Evolutionary conservation across 2,888 invertebrate genomes (phyloP), one percentile per base, ranked within the genome.

Genomic region (Strigamia maritima): DNA sequence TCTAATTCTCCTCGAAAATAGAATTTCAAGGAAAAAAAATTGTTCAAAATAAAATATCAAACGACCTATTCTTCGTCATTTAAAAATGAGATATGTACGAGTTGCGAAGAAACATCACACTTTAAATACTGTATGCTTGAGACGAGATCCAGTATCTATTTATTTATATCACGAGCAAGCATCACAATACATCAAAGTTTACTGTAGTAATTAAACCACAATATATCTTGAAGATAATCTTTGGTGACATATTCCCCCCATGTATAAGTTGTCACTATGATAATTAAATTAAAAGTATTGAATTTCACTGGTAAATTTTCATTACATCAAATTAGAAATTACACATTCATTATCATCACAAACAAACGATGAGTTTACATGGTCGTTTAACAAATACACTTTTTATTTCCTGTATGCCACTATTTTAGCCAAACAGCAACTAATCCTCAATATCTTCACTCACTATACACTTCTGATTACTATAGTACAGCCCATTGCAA

Each of bases 151-250:
- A 54, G 44, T 54, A 19, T 49, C n/a, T 49, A 16, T 54, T 54
- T 54, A 54, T 54, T 54, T 54, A 54, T 54, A 54, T 54, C 54
- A 54, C 54, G 19, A 54, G 54, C 54, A 54, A 54, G 54, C 54
- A 54, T 54, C 22, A 54, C 54, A 54, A 54, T 54, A 54, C 54
- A 54, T 54, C 54, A 54, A 54, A 54, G 8, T 54, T 16, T 54
- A n/a, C 44, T n/a, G 44, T 44, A n/a, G n/a, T 44, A 44, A 44
- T 44, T 44, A 44, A 54, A 54, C 19, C 19, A 19, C 19, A 54
- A 54, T 2, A 14, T 14, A 54, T 54, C n/a, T n/a, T 54, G 19
- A 19, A 54, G 19, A 54, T n/a, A 54, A 19, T 22, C 54, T 54
- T 54, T 54, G 54, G 54, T 54, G 54, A 54, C 19, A 54, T 54